Percentiles rank a stretch among this genome's conserved stretches.
Conservation (phyloP, 2,888 invertebrate species). For the Frankliniella fusca region DNA sequence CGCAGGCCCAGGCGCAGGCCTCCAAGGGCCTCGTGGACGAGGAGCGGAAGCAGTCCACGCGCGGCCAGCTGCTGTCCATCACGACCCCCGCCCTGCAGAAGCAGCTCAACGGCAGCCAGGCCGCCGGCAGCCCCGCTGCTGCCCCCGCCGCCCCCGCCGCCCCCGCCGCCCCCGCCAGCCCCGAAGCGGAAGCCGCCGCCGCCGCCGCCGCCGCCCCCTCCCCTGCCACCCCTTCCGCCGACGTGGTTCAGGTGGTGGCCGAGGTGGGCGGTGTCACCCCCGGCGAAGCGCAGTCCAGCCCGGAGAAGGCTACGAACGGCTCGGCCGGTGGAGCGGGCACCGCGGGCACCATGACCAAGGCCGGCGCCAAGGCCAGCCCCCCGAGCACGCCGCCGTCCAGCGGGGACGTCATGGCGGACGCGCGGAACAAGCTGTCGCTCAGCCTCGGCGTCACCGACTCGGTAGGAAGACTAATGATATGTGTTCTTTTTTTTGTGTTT, state of each 20-base stretch:
- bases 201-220: not conserved
- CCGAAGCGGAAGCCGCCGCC: not conserved
- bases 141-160: not conserved
- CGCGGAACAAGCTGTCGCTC: constrained; percentile 15
- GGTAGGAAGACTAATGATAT: not conserved
- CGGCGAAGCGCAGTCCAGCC: not conserved
- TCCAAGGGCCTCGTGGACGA: constrained; percentile 1
- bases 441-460: constrained; percentile 17
- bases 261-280: constrained; percentile 15
- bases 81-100: constrained; percentile 23
- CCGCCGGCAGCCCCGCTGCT: not conserved
- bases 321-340: not conserved
- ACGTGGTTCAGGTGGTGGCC: constrained; percentile 12
- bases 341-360: not conserved
- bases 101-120: not conserved
- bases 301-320: not conserved
- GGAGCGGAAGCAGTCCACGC: constrained; percentile 11
- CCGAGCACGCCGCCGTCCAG: constrained; percentile 2
- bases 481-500: not conserved
- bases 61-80: constrained; percentile 21
- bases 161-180: not conserved
- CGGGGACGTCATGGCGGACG: constrained; percentile 13
- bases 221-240: not conserved
- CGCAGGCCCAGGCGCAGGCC: not conserved
- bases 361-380: not conserved